Conservation (phyloP, 2,797 vertebrate species). For the Steatocranus sp. region DNA sequence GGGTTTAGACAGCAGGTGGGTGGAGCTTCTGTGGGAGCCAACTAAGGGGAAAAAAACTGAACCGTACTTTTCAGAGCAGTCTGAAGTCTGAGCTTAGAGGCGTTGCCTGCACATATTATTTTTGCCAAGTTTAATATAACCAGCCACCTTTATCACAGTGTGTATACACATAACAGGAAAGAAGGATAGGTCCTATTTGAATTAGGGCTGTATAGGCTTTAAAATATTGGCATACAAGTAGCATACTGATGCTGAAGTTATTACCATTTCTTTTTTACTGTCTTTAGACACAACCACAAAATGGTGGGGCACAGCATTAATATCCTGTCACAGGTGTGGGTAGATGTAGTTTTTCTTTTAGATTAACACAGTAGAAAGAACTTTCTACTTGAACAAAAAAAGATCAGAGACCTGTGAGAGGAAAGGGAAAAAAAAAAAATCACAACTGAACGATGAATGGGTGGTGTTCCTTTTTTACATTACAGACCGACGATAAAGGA, state of each 20-base stretch:
- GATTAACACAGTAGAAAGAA: background rate
- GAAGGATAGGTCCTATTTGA: background rate
- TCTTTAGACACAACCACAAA: background rate
- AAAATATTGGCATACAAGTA: background rate
- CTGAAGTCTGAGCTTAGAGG: background rate
- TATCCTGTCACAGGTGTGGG: background rate
- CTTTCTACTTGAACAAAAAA: background rate
- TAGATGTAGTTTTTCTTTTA: background rate
- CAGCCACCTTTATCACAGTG: background rate
- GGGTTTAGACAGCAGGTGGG: background rate
- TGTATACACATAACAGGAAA: background rate
- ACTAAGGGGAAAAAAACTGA: background rate
- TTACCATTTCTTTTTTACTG: background rate
- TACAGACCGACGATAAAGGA: constrained; percentile 95
- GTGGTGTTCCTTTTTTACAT: constrained; percentile 1
- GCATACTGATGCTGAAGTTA: background rate
- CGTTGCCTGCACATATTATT: background rate
- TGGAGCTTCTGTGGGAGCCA: background rate
- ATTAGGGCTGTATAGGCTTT: background rate
- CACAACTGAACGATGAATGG: background rate
- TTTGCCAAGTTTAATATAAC: background rate
- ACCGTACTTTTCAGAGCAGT: background rate
- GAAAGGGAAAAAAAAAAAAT: background rate
- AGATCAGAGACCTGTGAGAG: background rate
- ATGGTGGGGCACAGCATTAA: background rate